phyloP scores from a whole-genome alignment of 1,140 invertebrate species.

The Meloidogyne floridensis region DNA sequence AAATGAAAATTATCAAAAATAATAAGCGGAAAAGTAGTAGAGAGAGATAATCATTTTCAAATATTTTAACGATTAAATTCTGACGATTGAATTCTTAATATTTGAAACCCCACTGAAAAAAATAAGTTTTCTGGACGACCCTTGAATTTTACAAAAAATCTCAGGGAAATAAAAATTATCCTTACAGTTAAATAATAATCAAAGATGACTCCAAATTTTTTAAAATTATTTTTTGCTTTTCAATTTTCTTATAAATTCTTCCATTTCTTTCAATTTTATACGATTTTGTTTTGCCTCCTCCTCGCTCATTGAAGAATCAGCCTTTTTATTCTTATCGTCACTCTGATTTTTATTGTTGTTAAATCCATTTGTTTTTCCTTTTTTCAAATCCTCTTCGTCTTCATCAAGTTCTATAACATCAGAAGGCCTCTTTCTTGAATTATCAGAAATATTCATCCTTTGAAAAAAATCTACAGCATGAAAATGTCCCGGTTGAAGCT shows the following conservation, averaged over 20 bases:
- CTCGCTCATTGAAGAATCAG: neutral
- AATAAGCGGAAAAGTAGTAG: neutral
- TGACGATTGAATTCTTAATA: neutral
- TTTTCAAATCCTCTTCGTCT: conserved; percentile 17
- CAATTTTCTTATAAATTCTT: conserved; percentile 41
- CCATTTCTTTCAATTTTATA: conserved; percentile 41
- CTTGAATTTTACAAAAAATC: too few relatives aligned
- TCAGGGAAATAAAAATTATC: too few relatives aligned
- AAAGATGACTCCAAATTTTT: neutral
- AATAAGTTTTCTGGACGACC: too few relatives aligned
- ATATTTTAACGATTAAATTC: neutral
- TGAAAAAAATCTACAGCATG: conserved; percentile 3
- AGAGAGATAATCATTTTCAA: neutral
- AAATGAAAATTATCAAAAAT: neutral
- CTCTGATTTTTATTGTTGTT: neutral
- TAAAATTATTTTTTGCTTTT: conserved; percentile 25
- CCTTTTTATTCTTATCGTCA: neutral
- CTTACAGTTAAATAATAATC: too few relatives aligned
- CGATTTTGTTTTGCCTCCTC: conserved; percentile 31
- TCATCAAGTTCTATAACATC: conserved; percentile 28
- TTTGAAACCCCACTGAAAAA: neutral
- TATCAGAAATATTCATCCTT: neutral
- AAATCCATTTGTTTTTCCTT: conserved; percentile 10
- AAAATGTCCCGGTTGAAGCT: conserved; percentile 3
- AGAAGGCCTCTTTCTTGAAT: neutral